Evolutionary conservation across 2,888 invertebrate genomes (phyloP).

Genomic region (Cheilosia scutellata): DNA sequence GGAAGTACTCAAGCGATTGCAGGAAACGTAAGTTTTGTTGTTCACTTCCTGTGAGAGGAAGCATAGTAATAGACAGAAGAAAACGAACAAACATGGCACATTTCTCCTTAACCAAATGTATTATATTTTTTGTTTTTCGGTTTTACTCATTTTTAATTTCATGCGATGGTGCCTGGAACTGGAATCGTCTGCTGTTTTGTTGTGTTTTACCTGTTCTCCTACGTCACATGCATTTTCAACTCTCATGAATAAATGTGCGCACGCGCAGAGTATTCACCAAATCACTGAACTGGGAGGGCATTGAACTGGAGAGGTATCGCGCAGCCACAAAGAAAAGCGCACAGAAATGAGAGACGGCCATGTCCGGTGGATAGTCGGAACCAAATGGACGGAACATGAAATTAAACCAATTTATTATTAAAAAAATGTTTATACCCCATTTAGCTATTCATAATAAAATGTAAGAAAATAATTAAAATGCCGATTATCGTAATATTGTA

Average conservation of each 20-base stretch:
- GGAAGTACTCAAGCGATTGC: conserved; percentile 86
- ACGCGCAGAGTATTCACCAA: conserved; percentile 84
- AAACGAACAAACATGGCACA: conserved; percentile 13
- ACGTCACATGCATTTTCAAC: conserved; percentile 16
- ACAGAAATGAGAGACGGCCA: conserved; percentile 82
- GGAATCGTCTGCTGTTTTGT: conserved; percentile 13
- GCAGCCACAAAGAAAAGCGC: conserved; percentile 78
- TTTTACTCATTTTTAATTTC: conserved; percentile 43
- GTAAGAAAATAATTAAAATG: conserved; percentile 25
- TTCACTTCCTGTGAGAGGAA: conserved; percentile 56
- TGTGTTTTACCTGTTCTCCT: conserved; percentile 33
- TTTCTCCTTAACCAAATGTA: conserved; percentile 29
- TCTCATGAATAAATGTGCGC: conserved; percentile 78
- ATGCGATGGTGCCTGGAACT: conserved; percentile 50
- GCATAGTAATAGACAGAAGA: conserved; percentile 8
- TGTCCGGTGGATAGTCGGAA: conserved; percentile 27
- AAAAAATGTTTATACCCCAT: background rate
- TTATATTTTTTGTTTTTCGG: conserved; percentile 23
- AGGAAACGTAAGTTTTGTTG: conserved; percentile 85
- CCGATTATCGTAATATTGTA: conserved; percentile 31
- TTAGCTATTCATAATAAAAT: background rate
- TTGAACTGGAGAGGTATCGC: conserved; percentile 86
- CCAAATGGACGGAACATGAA: conserved; percentile 40
- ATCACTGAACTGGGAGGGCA: conserved; percentile 87
- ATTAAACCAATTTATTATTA: conserved; percentile 53